Evolutionary conservation across 2,888 invertebrate genomes (phyloP).

Genomic region (Polyploca ridens): DNA sequence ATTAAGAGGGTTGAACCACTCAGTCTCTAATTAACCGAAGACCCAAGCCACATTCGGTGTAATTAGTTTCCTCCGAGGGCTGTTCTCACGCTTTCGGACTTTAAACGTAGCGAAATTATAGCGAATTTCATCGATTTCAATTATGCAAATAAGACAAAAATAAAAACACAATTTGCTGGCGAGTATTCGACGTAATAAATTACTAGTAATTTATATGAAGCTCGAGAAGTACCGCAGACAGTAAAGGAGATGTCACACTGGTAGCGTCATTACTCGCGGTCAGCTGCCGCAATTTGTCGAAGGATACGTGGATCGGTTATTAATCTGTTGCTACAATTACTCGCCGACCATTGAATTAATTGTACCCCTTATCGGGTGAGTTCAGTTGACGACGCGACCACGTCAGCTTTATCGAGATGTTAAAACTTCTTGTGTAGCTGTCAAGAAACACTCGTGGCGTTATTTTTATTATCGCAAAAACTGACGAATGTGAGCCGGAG

Average conservation of each 20-base stretch:
- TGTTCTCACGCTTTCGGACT: conserved; percentile 77
- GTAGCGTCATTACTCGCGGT: conserved; percentile 48
- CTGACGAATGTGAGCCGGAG: conserved; percentile 41
- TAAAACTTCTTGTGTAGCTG: conserved; percentile 52
- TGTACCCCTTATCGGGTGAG: conserved; percentile 68
- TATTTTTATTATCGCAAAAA: conserved; percentile 66
- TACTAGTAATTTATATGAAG: conserved; percentile 34
- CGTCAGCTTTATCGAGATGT: conserved; percentile 53
- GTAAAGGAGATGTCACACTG: conserved; percentile 56
- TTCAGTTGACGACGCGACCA: conserved; percentile 46
- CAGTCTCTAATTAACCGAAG: conserved; percentile 83
- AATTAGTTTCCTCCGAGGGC: conserved; percentile 81
- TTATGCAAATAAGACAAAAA: conserved; percentile 58
- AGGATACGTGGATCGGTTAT: conserved; percentile 72
- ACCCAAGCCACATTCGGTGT: conserved; percentile 79
- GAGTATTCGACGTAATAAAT: conserved; percentile 27
- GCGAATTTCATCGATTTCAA: conserved; percentile 67
- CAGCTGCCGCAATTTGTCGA: conserved; percentile 73
- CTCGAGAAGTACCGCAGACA: conserved; percentile 25
- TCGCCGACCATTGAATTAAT: conserved; percentile 68
- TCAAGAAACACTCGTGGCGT: conserved; percentile 48
- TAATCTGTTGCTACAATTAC: conserved; percentile 74
- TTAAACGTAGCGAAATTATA: conserved; percentile 63
- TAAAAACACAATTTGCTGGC: background rate
- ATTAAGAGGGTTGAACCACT: conserved; percentile 83